Evolutionary conservation across 2,797 vertebrate genomes (phyloP).

Genomic region (Pangasius macronema): DNA sequence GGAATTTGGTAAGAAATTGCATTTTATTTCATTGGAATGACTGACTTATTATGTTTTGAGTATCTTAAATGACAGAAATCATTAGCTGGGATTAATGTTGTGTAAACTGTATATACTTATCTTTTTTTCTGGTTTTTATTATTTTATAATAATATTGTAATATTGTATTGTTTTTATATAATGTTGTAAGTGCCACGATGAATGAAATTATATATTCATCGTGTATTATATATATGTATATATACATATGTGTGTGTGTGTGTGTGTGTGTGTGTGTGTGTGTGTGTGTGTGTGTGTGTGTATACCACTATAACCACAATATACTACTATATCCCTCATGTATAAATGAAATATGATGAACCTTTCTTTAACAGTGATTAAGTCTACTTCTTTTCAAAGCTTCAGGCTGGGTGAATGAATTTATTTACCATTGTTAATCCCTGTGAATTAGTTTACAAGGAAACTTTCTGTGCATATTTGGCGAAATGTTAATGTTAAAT

Average conservation of each 20-base stretch:
- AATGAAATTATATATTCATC: too few species aligned
- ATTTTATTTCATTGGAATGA: not conserved
- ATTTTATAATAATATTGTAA: too few species aligned
- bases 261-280: too few species aligned
- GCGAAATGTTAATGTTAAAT: not conserved
- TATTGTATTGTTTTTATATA: too few species aligned
- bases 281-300: too few species aligned
- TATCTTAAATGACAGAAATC: not conserved
- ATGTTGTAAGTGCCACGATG: not conserved
- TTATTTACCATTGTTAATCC: not conserved
- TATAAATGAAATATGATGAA: not conserved
- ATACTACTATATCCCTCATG: not conserved
- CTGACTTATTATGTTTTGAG: not conserved
- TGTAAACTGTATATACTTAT: not conserved
- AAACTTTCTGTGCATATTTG: not conserved
- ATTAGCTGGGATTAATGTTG: not conserved
- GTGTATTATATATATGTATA: too few species aligned
- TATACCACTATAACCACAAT: too few species aligned
- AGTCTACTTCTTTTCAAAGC: not conserved
- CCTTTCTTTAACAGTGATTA: not conserved
- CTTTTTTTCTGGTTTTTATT: not conserved
- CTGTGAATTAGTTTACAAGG: not conserved
- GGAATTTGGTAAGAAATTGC: slow-evolving; percentile 78
- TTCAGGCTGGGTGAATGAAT: not conserved
- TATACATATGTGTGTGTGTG: too few species aligned